These are phyloP conservation scores for Lynx canadensis DNA, from an alignment of 2,113 vertebrate species.

Conservation along the genomic window DNA sequence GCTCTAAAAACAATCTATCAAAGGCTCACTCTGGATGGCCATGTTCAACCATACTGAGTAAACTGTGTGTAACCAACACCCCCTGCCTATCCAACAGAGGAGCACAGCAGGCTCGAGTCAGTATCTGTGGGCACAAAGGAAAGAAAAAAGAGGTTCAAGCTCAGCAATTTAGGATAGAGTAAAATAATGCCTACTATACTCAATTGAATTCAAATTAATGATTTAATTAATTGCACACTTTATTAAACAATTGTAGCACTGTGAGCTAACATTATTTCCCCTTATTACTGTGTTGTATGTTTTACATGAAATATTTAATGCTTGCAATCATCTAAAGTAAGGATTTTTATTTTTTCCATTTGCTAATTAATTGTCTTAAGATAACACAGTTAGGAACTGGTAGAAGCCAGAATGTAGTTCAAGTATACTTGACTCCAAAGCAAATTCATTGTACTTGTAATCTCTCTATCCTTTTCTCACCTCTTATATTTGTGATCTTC, in stretches of 20 bases:
- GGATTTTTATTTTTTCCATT: neutral
- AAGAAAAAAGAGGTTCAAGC: neutral
- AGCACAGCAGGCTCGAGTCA: neutral
- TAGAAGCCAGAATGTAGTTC: neutral
- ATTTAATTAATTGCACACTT: neutral
- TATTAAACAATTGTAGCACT: neutral
- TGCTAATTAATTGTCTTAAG: neutral
- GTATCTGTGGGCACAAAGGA: neutral
- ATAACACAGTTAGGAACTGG: neutral
- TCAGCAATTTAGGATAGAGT: neutral
- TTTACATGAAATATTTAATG: neutral
- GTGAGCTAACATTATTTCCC: neutral
- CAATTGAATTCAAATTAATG: neutral
- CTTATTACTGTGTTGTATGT: neutral
- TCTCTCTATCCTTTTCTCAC: neutral
- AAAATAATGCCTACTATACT: neutral
- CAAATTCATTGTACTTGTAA: neutral
- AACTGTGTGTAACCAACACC: neutral
- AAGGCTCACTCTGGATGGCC: neutral
- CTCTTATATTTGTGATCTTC: neutral
- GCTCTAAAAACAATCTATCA: neutral
- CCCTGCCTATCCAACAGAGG: neutral
- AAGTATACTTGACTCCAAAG: neutral
- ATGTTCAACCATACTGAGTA: neutral
- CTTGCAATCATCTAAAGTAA: neutral